Evolutionary conservation across 1,140 invertebrate genomes (phyloP).

Genomic region (Tetranychus urticae): DNA sequence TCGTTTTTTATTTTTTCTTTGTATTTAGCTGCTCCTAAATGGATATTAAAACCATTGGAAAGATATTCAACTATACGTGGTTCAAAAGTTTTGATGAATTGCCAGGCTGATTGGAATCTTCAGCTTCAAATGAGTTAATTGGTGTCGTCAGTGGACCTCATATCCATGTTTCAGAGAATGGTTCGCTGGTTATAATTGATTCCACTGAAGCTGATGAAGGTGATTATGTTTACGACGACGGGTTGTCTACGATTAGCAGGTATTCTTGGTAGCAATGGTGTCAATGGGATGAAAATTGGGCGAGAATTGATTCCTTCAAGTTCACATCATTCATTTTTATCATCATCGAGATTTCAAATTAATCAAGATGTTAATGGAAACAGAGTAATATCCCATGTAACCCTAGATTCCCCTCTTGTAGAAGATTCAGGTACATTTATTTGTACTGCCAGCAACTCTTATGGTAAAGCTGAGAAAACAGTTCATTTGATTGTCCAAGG

Average conservation of each 20-base stretch:
- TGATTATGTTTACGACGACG: constrained; percentile 62
- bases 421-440: constrained; percentile 24
- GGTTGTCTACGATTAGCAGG: constrained; percentile 11
- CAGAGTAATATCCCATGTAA: constrained; percentile 15
- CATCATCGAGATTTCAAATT: constrained; percentile 6
- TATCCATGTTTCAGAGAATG: constrained; percentile 15
- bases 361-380: constrained; percentile 10
- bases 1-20: too few species aligned
- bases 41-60: constrained; percentile 10
- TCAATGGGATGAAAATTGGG: constrained; percentile 7
- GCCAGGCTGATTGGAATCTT: constrained; percentile 14
- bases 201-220: constrained; percentile 23
- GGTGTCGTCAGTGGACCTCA: constrained; percentile 13
- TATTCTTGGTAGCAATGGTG: constrained; percentile 17
- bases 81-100: constrained; percentile 11
- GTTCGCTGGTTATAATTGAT: constrained; percentile 12
- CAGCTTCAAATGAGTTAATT: constrained; percentile 6
- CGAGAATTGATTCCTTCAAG: constrained; percentile 11
- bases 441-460: constrained; percentile 21
- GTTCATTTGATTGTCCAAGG: constrained; percentile 25
- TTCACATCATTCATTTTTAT: constrained; percentile 11
- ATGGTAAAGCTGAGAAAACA: constrained; percentile 20
- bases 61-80: constrained; percentile 5
- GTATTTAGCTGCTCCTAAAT: constrained; percentile 10
- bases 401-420: constrained; percentile 18